These are phyloP conservation scores for Rutilus rutilus DNA, from an alignment of 2,113 vertebrate species.

Conservation along the genomic window DNA sequence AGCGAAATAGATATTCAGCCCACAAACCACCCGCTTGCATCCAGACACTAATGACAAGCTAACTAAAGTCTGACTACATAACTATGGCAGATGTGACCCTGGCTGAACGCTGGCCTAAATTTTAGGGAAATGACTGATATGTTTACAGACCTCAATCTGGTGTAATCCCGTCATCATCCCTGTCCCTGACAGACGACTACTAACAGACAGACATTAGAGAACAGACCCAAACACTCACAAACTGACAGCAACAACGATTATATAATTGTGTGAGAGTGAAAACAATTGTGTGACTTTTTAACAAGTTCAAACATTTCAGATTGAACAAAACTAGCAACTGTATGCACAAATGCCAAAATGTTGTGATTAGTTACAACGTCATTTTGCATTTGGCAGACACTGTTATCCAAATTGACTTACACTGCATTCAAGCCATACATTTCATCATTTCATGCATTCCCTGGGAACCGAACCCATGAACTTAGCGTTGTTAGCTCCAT, in stretches of 20 bases:
- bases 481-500: no score
- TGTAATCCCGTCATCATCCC: constrained; percentile 53
- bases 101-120: constrained; percentile 61
- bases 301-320: background rate
- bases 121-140: constrained; percentile 52
- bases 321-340: background rate
- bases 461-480: background rate
- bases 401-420: no score
- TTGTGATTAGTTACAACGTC: background rate
- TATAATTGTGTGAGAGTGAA: background rate
- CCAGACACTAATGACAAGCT: constrained; percentile 7
- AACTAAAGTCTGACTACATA: background rate
- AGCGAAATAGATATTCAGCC: background rate
- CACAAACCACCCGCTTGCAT: background rate
- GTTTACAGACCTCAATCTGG: constrained; percentile 54
- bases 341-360: background rate
- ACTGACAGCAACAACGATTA: constrained; percentile 4
- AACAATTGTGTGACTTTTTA: background rate
- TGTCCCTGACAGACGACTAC: constrained; percentile 12
- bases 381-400: background rate
- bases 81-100: constrained; percentile 44
- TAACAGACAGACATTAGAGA: background rate
- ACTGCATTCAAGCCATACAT: background rate
- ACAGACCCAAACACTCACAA: background rate
- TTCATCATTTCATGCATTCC: background rate